A percentile compares a stretch with the other conserved stretches of the same genome.
Evolutionary conservation across 2,888 invertebrate genomes (phyloP).

Genomic region (Drosophila pseudotakahashii): DNA sequence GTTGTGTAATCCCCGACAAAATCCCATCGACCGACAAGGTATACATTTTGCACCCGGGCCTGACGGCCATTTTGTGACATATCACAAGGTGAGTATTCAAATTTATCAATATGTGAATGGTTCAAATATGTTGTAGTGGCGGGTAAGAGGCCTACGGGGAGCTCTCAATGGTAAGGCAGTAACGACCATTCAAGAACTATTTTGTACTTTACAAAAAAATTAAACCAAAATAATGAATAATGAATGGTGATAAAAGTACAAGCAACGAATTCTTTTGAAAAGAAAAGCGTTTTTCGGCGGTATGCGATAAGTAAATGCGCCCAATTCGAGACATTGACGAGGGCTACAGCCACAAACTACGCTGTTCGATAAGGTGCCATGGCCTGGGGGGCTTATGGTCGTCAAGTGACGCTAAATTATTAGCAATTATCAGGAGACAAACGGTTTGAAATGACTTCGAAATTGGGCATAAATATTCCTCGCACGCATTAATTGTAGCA

Average conservation of each 20-base stretch:
- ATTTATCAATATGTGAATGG: conserved; percentile 22
- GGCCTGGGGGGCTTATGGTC: conserved; percentile 59
- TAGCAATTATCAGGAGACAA: conserved; percentile 76
- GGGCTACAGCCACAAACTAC: conserved; percentile 48
- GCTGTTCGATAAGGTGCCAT: conserved; percentile 60
- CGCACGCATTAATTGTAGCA: conserved; percentile 39
- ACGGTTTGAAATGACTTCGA: conserved; percentile 70
- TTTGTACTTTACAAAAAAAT: conserved; percentile 28
- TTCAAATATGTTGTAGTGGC: neutral
- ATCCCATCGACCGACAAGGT: conserved; percentile 20
- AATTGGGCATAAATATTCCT: conserved; percentile 72
- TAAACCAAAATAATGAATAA: conserved; percentile 38
- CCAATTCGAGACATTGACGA: conserved; percentile 57
- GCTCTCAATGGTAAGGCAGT: conserved; percentile 34
- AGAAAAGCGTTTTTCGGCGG: conserved; percentile 6
- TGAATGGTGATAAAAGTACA: conserved; percentile 25
- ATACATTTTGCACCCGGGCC: conserved; percentile 36
- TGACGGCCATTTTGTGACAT: conserved; percentile 40
- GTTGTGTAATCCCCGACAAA: conserved; percentile 26
- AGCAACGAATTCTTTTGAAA: conserved; percentile 4
- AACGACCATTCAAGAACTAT: conserved; percentile 39
- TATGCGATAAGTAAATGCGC: conserved; percentile 53
- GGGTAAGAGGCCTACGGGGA: neutral
- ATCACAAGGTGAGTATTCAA: conserved; percentile 38
- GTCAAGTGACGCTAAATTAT: conserved; percentile 79